A percentile compares a stretch with the other conserved stretches of the same genome.
Evolutionary conservation across 2,888 invertebrate genomes (phyloP).

Genomic region (Leucozona laternaria): DNA sequence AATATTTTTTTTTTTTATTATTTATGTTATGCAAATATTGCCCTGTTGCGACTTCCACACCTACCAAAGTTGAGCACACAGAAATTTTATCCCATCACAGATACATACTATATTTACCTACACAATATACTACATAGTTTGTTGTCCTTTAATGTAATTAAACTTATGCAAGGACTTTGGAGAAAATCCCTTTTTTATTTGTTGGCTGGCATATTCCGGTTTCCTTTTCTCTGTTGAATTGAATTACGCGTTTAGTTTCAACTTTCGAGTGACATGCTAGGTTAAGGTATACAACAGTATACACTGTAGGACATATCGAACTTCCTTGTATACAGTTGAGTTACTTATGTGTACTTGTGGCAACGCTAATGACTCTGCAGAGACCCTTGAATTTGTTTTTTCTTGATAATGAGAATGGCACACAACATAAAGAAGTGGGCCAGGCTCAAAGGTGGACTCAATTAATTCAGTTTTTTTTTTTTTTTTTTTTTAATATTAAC

Average conservation of each 20-base stretch:
- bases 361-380: constrained; percentile 22
- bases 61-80: neutral
- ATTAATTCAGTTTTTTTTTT: constrained; percentile 3
- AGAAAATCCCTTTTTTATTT: constrained; percentile 21
- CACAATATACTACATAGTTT: too few species aligned
- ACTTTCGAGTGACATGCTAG: constrained; percentile 28
- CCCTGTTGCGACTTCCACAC: constrained; percentile 25
- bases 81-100: constrained; percentile 1
- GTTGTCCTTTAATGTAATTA: constrained; percentile 29
- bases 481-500: neutral
- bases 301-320: constrained; percentile 5
- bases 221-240: constrained; percentile 12
- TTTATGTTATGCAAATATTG: constrained; percentile 15
- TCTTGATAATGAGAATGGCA: constrained; percentile 1
- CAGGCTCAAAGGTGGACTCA: constrained; percentile 12
- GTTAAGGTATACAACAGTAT: neutral
- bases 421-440: constrained; percentile 12
- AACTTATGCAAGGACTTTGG: constrained; percentile 11
- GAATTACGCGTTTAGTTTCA: constrained; percentile 18
- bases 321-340: neutral
- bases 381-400: constrained; percentile 25
- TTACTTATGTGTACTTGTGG: neutral
- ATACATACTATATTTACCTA: neutral
- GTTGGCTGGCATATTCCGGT: constrained; percentile 1
- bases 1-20: neutral